Evolutionary conservation across 2,888 invertebrate genomes (phyloP).

Genomic region (Encarsia formosa): DNA sequence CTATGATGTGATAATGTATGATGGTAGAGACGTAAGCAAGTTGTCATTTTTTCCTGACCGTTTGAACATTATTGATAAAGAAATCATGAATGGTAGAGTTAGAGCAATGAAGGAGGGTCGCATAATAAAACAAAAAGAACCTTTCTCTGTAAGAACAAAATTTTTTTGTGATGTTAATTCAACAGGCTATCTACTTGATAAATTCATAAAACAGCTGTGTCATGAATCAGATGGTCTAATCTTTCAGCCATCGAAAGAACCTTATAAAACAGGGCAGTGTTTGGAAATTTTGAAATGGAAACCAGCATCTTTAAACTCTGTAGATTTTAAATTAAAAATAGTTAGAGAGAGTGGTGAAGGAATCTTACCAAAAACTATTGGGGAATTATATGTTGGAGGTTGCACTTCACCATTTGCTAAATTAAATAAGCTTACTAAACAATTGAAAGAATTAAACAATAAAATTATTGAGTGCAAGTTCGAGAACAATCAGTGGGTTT

Average conservation of each 20-base stretch:
- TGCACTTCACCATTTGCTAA: conserved; percentile 62
- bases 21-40: conserved; percentile 73
- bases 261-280: conserved; percentile 80
- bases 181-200: conserved; percentile 69
- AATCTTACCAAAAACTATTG: conserved; percentile 64
- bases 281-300: conserved; percentile 96
- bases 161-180: conserved; percentile 84
- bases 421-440: conserved; percentile 71
- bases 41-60: conserved; percentile 73
- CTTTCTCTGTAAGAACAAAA: conserved; percentile 87
- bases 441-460: conserved; percentile 73
- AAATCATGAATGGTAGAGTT: conserved; percentile 66
- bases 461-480: conserved; percentile 95
- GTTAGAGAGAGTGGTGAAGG: conserved; percentile 67
- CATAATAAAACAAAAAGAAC: conserved; percentile 73
- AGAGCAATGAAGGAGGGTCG: conserved; percentile 72
- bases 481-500: conserved; percentile 80
- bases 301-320: conserved; percentile 86
- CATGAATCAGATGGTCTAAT: conserved; percentile 98
- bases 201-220: conserved; percentile 76
- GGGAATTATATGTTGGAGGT: conserved; percentile 76
- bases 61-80: conserved; percentile 69
- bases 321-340: conserved; percentile 91
- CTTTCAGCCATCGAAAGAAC: conserved; percentile 88
- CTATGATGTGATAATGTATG: conserved; percentile 88